These are phyloP conservation scores for Euphydryas editha DNA, from an alignment of 2,888 invertebrate genomes.

Conservation along the genomic window DNA sequence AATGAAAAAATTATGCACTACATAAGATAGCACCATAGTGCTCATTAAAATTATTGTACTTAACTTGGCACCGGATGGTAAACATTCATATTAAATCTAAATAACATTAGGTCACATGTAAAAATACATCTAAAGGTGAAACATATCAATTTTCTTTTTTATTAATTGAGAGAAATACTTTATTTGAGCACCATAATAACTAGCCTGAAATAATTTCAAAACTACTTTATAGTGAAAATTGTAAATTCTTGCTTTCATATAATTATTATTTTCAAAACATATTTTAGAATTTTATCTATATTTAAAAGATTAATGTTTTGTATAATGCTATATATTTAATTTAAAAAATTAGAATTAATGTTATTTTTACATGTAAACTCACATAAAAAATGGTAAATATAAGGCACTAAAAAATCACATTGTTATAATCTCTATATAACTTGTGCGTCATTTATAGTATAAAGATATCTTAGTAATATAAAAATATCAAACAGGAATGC, in stretches of 20 bases:
- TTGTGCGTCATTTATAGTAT: slow-evolving; percentile 37
- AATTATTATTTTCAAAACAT: too few relatives aligned
- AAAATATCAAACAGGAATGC: slow-evolving; percentile 61
- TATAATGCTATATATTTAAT: background rate
- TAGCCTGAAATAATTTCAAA: too few relatives aligned
- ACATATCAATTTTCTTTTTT: background rate
- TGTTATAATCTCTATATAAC: slow-evolving; percentile 41
- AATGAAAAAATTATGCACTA: slow-evolving; percentile 31
- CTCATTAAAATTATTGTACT: slow-evolving; percentile 47
- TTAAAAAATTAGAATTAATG: background rate
- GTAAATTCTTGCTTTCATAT: background rate
- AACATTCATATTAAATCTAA: slow-evolving; percentile 46
- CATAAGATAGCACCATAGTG: slow-evolving; percentile 37
- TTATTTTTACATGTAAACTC: slow-evolving; percentile 29
- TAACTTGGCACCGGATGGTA: slow-evolving; percentile 75
- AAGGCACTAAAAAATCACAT: slow-evolving; percentile 75
- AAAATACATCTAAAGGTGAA: background rate
- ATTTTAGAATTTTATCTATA: too few relatives aligned
- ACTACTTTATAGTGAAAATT: background rate
- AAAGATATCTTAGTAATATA: slow-evolving; percentile 27
- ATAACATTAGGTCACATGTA: slow-evolving; percentile 21
- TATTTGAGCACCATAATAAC: too few relatives aligned
- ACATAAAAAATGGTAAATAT: slow-evolving; percentile 52
- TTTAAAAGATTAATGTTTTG: background rate
- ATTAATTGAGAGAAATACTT: too few relatives aligned